Evolutionary conservation across 2,888 invertebrate genomes (phyloP).

Genomic region (Tetramorium bicarinatum): DNA sequence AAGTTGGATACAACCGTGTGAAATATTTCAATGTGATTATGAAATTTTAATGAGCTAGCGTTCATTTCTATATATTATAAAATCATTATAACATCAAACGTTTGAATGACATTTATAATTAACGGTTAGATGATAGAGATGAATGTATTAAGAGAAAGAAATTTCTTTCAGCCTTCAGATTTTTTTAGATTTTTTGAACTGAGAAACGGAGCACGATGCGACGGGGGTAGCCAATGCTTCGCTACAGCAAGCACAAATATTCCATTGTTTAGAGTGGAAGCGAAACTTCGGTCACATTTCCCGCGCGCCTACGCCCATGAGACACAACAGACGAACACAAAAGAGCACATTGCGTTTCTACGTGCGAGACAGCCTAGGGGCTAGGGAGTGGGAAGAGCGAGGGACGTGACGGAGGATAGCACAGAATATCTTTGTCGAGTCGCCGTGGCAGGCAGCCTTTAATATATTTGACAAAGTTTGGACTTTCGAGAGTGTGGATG

Average conservation of each 20-base stretch:
- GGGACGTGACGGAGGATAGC: slow-evolving; percentile 32
- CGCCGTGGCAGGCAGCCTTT: slow-evolving; percentile 75
- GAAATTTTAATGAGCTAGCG: background rate
- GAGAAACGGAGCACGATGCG: background rate
- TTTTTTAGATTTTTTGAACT: slow-evolving; percentile 42
- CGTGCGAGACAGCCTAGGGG: background rate
- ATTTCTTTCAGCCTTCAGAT: background rate
- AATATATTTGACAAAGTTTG: slow-evolving; percentile 83
- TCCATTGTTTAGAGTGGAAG: slow-evolving; percentile 35
- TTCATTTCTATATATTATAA: background rate
- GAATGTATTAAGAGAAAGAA: background rate
- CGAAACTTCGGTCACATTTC: slow-evolving; percentile 46
- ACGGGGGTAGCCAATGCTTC: background rate
- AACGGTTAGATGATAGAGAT: background rate
- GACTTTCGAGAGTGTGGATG: slow-evolving; percentile 68
- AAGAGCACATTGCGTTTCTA: slow-evolving; percentile 52
- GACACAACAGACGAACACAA: slow-evolving; percentile 45
- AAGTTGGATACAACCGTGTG: background rate
- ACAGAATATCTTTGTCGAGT: slow-evolving; percentile 69
- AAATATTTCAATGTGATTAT: slow-evolving; percentile 1
- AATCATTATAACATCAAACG: background rate
- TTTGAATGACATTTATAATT: background rate
- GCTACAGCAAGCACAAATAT: slow-evolving; percentile 11
- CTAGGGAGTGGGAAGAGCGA: background rate
- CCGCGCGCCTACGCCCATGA: slow-evolving; percentile 62